These are phyloP conservation scores for Amphiprion percula DNA, from an alignment of 2,113 vertebrate genomes.

Conservation along the genomic window DNA sequence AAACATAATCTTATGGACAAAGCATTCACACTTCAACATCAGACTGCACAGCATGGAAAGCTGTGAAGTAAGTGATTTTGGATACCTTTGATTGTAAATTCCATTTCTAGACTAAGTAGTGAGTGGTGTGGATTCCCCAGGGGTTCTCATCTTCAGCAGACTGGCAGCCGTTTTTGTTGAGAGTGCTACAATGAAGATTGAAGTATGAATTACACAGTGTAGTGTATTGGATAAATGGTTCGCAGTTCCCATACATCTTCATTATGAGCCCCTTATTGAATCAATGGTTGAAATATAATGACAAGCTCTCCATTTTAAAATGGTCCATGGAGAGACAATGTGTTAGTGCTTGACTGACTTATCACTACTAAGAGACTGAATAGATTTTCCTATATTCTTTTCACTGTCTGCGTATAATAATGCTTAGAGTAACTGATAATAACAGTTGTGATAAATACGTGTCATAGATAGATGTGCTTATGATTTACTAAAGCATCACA, in stretches of 20 bases:
- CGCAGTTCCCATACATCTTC: conserved; percentile 78
- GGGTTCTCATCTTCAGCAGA: conserved; percentile 64
- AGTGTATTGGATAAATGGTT: conserved; percentile 79
- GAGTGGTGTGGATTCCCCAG: conserved; percentile 53
- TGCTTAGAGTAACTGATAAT: conserved; percentile 24
- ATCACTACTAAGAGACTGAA: conserved; percentile 60
- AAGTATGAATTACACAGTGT: conserved; percentile 78
- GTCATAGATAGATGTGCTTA: conserved; percentile 2
- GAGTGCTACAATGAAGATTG: conserved; percentile 77
- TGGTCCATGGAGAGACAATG: conserved; percentile 61
- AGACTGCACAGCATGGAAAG: conserved; percentile 19
- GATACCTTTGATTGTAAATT: conserved; percentile 69
- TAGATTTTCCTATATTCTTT: conserved; percentile 37
- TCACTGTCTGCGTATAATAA: conserved; percentile 14
- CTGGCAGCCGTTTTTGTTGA: conserved; percentile 69
- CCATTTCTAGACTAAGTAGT: conserved; percentile 74
- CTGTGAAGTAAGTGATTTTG: conserved; percentile 29
- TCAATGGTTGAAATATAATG: conserved; percentile 73
- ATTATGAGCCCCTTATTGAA: conserved; percentile 81
- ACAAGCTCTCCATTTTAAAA: conserved; percentile 76
- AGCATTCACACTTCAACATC: conserved; percentile 9
- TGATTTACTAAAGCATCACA: neutral
- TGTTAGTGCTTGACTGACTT: conserved; percentile 64
- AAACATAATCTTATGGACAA: too few relatives aligned
- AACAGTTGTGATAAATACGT: conserved; percentile 30